Percentiles rank a stretch among this genome's conserved stretches.
phyloP scores from a whole-genome alignment of 2,113 vertebrate species.

The Lucifuga dentata region DNA sequence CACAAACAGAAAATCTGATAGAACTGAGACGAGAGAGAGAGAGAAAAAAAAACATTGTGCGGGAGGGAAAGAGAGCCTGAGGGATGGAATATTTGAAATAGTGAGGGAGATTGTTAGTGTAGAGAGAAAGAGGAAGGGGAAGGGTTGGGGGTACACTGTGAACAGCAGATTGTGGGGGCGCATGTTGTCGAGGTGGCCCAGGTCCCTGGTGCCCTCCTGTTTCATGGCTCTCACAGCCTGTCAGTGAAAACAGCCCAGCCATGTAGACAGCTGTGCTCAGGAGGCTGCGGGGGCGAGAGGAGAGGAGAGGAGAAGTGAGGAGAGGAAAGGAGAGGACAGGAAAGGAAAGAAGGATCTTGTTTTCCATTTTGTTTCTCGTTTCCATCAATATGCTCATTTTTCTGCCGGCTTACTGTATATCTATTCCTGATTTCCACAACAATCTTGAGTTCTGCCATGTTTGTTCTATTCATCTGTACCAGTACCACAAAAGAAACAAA shows the following conservation, averaged over 20 bases:
- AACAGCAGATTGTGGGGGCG: constrained; percentile 77
- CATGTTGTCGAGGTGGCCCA: constrained; percentile 75
- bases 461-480: constrained; percentile 48
- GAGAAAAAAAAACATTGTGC: constrained; percentile 20
- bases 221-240: constrained; percentile 78
- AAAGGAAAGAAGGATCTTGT: constrained; percentile 59
- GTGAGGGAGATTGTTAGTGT: constrained; percentile 65
- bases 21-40: constrained; percentile 40
- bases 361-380: constrained; percentile 60
- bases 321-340: constrained; percentile 19
- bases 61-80: constrained; percentile 50
- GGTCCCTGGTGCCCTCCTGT: constrained; percentile 79
- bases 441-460: constrained; percentile 40
- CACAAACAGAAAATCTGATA: constrained; percentile 70
- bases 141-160: constrained; percentile 56
- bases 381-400: constrained; percentile 57
- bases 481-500: constrained; percentile 47
- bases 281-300: constrained; percentile 78
- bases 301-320: constrained; percentile 24
- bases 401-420: neutral
- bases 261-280: constrained; percentile 78
- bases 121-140: constrained; percentile 17
- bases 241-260: constrained; percentile 80
- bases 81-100: constrained; percentile 71
- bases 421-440: constrained; percentile 6